Percentiles rank a stretch among this genome's conserved stretches.
phyloP scores from a whole-genome alignment of 2,888 invertebrate genomes.

The Hipparchia sbordonii region DNA sequence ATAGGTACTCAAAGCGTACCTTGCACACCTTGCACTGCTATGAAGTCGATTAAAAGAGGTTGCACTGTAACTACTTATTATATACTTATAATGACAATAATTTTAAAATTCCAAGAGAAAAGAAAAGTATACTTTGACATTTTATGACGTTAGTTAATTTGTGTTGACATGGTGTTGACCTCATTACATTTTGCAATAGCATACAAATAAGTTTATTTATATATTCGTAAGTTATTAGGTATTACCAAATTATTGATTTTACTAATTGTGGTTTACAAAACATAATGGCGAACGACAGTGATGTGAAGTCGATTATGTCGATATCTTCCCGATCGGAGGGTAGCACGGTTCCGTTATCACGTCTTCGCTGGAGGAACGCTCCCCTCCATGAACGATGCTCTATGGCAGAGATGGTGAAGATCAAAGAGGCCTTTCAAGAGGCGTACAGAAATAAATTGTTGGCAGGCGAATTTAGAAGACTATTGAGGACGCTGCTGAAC shows the following conservation, averaged over 20 bases:
- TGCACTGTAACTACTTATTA: too few species aligned
- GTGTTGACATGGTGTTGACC: too few species aligned
- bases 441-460: conserved; percentile 68
- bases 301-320: conserved; percentile 61
- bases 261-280: neutral
- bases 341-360: conserved; percentile 53
- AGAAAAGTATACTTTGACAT: too few species aligned
- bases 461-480: conserved; percentile 65
- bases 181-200: too few species aligned
- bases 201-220: neutral
- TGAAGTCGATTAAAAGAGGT: too few species aligned
- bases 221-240: neutral
- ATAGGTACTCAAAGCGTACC: too few species aligned
- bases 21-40: too few species aligned
- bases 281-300: conserved; percentile 62
- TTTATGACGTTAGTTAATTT: too few species aligned
- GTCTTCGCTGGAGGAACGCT: conserved; percentile 56
- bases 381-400: conserved; percentile 48
- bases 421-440: conserved; percentile 72
- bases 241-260: neutral
- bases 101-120: too few species aligned
- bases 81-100: too few species aligned
- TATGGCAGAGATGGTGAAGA: conserved; percentile 63
- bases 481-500: conserved; percentile 67
- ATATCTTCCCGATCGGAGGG: conserved; percentile 63